Evolutionary conservation across 2,113 vertebrate species (phyloP).

Genomic region (Cyphotilapia sp.): DNA sequence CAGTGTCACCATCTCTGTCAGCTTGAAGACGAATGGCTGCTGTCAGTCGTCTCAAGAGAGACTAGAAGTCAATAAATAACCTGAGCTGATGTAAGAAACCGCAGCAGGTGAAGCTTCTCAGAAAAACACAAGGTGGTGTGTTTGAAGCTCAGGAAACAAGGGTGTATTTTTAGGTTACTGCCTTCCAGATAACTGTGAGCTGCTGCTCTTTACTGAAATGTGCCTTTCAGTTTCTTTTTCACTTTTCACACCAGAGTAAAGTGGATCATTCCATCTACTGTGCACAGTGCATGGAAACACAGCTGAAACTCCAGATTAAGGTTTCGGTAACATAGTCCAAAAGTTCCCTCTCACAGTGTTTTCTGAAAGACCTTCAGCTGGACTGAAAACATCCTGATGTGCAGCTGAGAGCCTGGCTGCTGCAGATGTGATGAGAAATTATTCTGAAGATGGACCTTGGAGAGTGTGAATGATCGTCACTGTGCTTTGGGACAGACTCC

Average conservation of each 20-base stretch:
- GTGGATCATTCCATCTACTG: background rate
- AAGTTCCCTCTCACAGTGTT: background rate
- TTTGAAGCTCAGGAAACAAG: slow-evolving; percentile 22
- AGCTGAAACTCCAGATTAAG: background rate
- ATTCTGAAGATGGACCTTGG: background rate
- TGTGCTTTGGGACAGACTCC: background rate
- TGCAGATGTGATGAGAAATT: rapidly evolving
- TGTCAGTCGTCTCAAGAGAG: background rate
- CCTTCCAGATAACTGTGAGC: background rate
- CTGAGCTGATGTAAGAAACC: background rate
- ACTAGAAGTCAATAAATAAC: background rate
- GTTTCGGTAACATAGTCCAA: background rate
- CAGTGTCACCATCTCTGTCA: background rate
- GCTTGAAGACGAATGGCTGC: background rate
- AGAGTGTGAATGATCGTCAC: background rate
- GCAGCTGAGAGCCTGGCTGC: background rate
- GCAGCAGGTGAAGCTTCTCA: background rate
- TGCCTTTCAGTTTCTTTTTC: background rate
- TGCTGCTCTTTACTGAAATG: background rate
- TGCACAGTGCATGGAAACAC: background rate
- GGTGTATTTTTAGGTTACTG: slow-evolving; percentile 7
- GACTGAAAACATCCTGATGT: background rate
- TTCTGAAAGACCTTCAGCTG: background rate
- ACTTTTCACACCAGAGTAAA: background rate
- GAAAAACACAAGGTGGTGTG: background rate